Conservation (phyloP, 2,797 vertebrate species). For the Novumbra hubbsi region DNA sequence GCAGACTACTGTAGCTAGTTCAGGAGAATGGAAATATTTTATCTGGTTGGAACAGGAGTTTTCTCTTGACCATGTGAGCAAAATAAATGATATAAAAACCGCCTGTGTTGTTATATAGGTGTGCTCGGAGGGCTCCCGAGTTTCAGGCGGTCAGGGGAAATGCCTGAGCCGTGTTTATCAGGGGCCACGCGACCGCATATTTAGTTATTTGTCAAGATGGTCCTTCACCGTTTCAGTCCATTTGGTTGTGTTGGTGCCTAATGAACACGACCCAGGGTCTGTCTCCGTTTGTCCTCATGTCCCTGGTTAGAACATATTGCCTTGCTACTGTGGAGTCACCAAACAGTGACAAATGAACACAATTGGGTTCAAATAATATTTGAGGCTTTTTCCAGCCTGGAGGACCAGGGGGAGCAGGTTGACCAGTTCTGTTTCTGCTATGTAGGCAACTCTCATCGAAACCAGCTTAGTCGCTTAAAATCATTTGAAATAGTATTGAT, state of each 20-base stretch:
- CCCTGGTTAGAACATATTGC: slow-evolving; percentile 19
- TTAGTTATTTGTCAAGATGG: background rate
- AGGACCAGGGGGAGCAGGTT: background rate
- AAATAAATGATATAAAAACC: background rate
- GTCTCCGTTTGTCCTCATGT: slow-evolving; percentile 27
- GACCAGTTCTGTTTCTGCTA: background rate
- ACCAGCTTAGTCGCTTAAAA: background rate
- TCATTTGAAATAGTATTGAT: background rate
- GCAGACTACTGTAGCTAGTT: background rate
- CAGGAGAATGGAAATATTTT: background rate
- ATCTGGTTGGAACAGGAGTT: background rate
- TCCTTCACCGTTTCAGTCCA: background rate
- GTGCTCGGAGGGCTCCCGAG: background rate
- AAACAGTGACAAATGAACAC: slow-evolving; percentile 54
- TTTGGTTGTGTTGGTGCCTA: slow-evolving; percentile 6
- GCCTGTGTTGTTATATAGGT: background rate
- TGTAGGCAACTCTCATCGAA: background rate
- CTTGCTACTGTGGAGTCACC: slow-evolving; percentile 21
- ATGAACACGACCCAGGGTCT: slow-evolving; percentile 17
- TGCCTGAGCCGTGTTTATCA: background rate
- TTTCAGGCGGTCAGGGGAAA: background rate
- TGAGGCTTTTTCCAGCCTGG: background rate
- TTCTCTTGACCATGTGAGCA: background rate
- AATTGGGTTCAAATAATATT: background rate
- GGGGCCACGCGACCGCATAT: background rate